Evolutionary conservation across 2,113 vertebrate species (phyloP).

Genomic region (Erpornis zantholeuca): DNA sequence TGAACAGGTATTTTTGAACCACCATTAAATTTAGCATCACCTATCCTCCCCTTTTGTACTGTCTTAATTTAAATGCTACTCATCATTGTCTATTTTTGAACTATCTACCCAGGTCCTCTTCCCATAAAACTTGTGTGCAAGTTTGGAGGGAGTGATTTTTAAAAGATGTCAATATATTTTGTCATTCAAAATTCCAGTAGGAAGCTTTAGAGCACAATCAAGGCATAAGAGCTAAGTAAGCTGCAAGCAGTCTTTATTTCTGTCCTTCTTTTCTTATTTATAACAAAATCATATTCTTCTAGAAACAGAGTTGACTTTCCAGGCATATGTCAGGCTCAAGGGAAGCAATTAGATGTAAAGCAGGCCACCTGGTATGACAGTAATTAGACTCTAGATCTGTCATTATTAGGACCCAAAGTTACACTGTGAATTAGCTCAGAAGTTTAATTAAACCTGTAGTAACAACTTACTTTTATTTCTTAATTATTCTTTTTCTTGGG

Average conservation of each 20-base stretch:
- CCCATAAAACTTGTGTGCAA: background rate
- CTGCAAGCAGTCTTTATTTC: background rate
- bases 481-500: conserved; percentile 17
- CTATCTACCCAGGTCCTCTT: background rate
- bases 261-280: background rate
- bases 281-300: background rate
- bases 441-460: conserved; percentile 60
- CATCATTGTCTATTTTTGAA: background rate
- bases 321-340: conserved; percentile 25
- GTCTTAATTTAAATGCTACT: background rate
- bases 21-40: background rate
- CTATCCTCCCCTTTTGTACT: background rate
- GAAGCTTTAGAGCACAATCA: background rate
- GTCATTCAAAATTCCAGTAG: background rate
- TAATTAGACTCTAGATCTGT: conserved; percentile 47
- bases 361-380: conserved; percentile 42
- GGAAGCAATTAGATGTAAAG: conserved; percentile 52
- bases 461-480: conserved; percentile 33
- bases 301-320: conserved; percentile 25
- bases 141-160: background rate
- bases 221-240: background rate
- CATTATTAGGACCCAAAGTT: conserved; percentile 21
- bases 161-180: background rate
- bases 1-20: background rate
- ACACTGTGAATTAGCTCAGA: conserved; percentile 27